Evolutionary conservation across 2,888 invertebrate genomes (phyloP).

Genomic region (Mycogona germanica): DNA sequence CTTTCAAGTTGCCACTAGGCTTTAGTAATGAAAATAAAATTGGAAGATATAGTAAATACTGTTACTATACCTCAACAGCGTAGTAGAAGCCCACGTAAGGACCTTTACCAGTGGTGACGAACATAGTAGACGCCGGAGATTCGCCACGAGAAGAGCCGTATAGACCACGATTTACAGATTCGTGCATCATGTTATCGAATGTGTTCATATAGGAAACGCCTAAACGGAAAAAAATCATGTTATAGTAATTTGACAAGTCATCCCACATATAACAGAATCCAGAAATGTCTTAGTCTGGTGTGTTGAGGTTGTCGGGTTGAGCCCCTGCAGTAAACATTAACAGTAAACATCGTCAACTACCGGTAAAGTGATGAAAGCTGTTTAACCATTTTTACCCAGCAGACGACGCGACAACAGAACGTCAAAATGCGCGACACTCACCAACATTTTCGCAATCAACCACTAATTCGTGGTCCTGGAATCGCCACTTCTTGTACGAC

Average conservation of each 20-base stretch:
- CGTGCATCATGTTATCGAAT: constrained; percentile 75
- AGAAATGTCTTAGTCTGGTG: too few relatives aligned
- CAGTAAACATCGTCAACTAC: too few relatives aligned
- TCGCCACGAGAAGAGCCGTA: constrained; percentile 30
- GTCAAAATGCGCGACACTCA: constrained; percentile 20
- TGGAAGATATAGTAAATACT: too few relatives aligned
- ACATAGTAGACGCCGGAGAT: constrained; percentile 60
- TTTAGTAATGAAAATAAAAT: not conserved
- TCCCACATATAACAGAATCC: too few relatives aligned
- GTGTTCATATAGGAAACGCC: constrained; percentile 57
- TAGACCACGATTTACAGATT: constrained; percentile 46
- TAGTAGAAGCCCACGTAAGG: constrained; percentile 84
- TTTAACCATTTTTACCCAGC: too few relatives aligned
- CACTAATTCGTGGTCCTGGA: constrained; percentile 52
- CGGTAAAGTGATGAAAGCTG: too few relatives aligned
- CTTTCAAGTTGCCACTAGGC: not conserved
- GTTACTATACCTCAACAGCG: constrained; percentile 57
- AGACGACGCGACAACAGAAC: not conserved
- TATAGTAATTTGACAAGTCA: not conserved
- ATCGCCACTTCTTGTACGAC: constrained; percentile 75
- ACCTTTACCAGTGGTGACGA: constrained; percentile 61
- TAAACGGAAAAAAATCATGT: constrained; percentile 36
- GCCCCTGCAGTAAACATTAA: too few relatives aligned
- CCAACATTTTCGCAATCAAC: constrained; percentile 69
- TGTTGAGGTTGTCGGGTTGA: too few relatives aligned